Evolutionary conservation across 2,888 invertebrate genomes (phyloP).

Genomic region (Cheilosia vernalis): DNA sequence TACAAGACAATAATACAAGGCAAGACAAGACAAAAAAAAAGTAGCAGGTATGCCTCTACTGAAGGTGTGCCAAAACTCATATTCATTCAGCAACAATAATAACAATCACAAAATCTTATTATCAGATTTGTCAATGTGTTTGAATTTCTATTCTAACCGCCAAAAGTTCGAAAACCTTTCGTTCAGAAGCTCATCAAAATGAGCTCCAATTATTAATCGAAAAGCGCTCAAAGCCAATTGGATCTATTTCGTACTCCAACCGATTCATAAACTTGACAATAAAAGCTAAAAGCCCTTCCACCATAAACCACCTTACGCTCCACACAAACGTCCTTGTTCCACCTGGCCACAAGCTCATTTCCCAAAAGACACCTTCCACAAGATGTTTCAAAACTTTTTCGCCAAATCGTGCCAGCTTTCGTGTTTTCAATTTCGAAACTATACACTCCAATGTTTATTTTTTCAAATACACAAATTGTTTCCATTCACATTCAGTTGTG

Average conservation of each 20-base stretch:
- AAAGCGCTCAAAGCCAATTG: background rate
- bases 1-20: too few relatives aligned
- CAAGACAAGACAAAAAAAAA: too few relatives aligned
- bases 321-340: constrained; percentile 11
- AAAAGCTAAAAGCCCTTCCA: constrained; percentile 20
- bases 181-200: background rate
- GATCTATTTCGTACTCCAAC: constrained; percentile 7
- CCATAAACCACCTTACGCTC: background rate
- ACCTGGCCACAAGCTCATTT: constrained; percentile 3
- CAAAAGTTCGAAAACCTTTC: background rate
- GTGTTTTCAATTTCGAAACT: constrained; percentile 54
- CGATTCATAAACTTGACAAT: background rate
- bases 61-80: too few relatives aligned
- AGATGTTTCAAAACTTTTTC: constrained; percentile 45
- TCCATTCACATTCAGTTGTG: constrained; percentile 53
- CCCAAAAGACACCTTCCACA: constrained; percentile 22
- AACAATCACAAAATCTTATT: too few relatives aligned
- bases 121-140: too few relatives aligned
- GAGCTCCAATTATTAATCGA: too few relatives aligned
- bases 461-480: constrained; percentile 39
- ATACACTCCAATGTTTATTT: constrained; percentile 58
- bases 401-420: constrained; percentile 20
- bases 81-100: too few relatives aligned
- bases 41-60: too few relatives aligned
- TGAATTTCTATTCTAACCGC: too few relatives aligned